Conservation (phyloP, 2,888 invertebrate species). For the Ichneumoninae sp. region DNA sequence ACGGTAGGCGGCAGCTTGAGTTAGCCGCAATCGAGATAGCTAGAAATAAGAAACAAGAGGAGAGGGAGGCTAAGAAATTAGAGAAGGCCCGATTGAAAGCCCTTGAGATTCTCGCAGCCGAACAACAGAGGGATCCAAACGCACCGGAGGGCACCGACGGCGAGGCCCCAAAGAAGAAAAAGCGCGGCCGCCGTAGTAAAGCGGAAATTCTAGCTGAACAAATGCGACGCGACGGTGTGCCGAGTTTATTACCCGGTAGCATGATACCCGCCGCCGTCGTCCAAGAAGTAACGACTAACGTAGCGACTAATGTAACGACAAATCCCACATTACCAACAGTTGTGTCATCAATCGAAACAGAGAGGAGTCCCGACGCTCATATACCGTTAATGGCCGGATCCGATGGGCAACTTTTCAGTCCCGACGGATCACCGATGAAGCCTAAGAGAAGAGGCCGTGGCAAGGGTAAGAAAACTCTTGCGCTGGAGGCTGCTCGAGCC, state of each 20-base stretch:
- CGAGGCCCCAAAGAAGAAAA: conserved; percentile 82
- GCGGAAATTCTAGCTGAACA: conserved; percentile 83
- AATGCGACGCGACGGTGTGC: conserved; percentile 81
- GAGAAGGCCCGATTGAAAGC: conserved; percentile 82
- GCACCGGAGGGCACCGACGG: conserved; percentile 79
- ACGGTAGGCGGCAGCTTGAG: conserved; percentile 86
- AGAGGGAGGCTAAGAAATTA: conserved; percentile 80
- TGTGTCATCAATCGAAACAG: conserved; percentile 79
- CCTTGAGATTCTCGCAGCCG: conserved; percentile 81
- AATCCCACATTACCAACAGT: conserved; percentile 60
- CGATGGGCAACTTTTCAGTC: conserved; percentile 78
- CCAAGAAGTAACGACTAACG: conserved; percentile 68
- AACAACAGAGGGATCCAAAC: conserved; percentile 76
- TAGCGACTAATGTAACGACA: conserved; percentile 69
- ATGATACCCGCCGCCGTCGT: conserved; percentile 64
- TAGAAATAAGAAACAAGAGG: conserved; percentile 81
- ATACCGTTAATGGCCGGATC: conserved; percentile 74
- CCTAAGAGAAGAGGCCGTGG: conserved; percentile 83
- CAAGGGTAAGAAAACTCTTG: conserved; percentile 83
- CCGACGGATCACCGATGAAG: conserved; percentile 79
- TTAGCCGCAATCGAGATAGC: conserved; percentile 84
- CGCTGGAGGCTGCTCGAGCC: conserved; percentile 83
- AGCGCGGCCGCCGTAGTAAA: conserved; percentile 82
- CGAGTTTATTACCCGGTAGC: conserved; percentile 68
- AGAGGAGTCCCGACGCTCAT: conserved; percentile 75